These are phyloP conservation scores for Cynaeus angustus DNA, from an alignment of 2,888 invertebrate species.

Conservation along the genomic window DNA sequence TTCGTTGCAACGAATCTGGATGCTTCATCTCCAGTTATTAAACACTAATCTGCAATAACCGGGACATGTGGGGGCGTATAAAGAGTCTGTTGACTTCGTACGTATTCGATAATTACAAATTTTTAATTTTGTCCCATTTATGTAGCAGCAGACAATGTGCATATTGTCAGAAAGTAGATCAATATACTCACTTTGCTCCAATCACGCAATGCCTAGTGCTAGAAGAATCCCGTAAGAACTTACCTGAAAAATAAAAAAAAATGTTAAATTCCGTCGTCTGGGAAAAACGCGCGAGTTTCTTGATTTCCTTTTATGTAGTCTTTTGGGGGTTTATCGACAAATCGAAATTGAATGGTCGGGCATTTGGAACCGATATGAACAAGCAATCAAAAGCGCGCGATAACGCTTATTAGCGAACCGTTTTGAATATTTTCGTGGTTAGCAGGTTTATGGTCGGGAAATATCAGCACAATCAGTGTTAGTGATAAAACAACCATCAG, in stretches of 20 bases:
- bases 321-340: slow-evolving; percentile 49
- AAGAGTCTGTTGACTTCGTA: slow-evolving; percentile 46
- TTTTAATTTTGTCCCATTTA: slow-evolving; percentile 44
- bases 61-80: slow-evolving; percentile 46
- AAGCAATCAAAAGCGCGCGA: slow-evolving; percentile 61
- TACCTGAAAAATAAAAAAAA: slow-evolving; percentile 32
- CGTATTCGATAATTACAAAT: slow-evolving; percentile 44
- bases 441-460: slow-evolving; percentile 65
- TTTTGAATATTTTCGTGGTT: slow-evolving; percentile 67
- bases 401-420: slow-evolving; percentile 65
- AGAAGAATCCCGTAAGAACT: slow-evolving; percentile 8
- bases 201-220: not conserved
- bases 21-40: slow-evolving; percentile 64
- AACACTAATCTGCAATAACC: slow-evolving; percentile 66
- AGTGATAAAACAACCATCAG: slow-evolving; percentile 70
- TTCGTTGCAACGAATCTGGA: slow-evolving; percentile 49
- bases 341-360: slow-evolving; percentile 50
- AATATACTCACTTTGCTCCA: not conserved
- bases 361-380: slow-evolving; percentile 53
- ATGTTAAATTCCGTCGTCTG: not conserved
- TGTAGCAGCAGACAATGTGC: not conserved
- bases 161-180: not conserved
- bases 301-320: slow-evolving; percentile 49
- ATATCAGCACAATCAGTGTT: slow-evolving; percentile 68
- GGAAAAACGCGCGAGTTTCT: slow-evolving; percentile 29